These are phyloP conservation scores for Patella caerulea DNA, from an alignment of 2,888 invertebrate genomes.

Conservation along the genomic window DNA sequence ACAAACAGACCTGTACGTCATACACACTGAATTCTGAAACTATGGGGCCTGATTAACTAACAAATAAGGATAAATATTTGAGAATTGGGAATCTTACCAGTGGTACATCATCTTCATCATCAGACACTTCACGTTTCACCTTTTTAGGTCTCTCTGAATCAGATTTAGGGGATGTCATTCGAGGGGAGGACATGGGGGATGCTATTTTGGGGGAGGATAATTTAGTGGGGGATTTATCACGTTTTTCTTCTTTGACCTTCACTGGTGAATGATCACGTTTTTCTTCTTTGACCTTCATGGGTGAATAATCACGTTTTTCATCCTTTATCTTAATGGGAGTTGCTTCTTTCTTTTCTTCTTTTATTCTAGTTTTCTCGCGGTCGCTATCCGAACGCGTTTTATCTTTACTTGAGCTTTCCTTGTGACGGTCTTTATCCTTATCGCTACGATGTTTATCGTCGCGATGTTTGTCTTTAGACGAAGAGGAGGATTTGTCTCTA, in stretches of 20 bases:
- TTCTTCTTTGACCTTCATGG: slow-evolving; percentile 26
- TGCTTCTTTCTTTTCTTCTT: background rate
- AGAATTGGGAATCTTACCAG: slow-evolving; percentile 43
- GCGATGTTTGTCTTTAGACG: slow-evolving; percentile 31
- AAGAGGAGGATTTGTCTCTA: slow-evolving; percentile 24
- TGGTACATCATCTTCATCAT: slow-evolving; percentile 57
- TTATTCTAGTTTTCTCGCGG: background rate
- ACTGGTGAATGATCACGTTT: slow-evolving; percentile 27
- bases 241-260: slow-evolving; percentile 37
- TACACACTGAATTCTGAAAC: too few species aligned
- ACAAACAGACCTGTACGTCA: too few species aligned
- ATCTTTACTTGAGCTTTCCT: slow-evolving; percentile 14
- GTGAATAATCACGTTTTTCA: slow-evolving; percentile 20
- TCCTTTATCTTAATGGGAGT: background rate
- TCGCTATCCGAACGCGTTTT: background rate
- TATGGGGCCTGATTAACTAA: too few species aligned
- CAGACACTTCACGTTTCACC: slow-evolving; percentile 35
- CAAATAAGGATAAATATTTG: background rate
- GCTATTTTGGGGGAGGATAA: slow-evolving; percentile 19
- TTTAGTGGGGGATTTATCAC: slow-evolving; percentile 23
- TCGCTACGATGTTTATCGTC: slow-evolving; percentile 32
- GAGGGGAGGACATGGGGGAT: slow-evolving; percentile 22
- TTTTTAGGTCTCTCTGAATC: slow-evolving; percentile 25
- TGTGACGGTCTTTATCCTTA: slow-evolving; percentile 1
- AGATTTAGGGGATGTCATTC: slow-evolving; percentile 25